Conservation (phyloP, 2,797 vertebrate species). For the Poeciliopsis infans region DNA sequence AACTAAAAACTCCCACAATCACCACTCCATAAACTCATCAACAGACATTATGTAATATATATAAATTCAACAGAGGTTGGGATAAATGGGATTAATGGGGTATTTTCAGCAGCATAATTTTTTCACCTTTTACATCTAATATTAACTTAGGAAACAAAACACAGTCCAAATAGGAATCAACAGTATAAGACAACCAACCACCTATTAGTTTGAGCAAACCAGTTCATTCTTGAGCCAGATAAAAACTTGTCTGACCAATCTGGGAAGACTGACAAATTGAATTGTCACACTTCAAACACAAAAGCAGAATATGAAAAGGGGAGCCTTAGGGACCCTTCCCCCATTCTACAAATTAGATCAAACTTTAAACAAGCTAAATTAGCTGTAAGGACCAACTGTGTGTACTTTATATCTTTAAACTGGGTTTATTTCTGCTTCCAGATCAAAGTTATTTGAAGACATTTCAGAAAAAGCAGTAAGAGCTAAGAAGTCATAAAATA, state of each 20-base stretch:
- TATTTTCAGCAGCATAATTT: neutral
- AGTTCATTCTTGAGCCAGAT: slow-evolving; percentile 46
- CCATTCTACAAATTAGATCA: slow-evolving; percentile 29
- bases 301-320: slow-evolving; percentile 53
- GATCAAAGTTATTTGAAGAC: neutral
- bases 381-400: slow-evolving; percentile 15
- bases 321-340: slow-evolving; percentile 28
- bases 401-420: no score
- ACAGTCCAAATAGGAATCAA: neutral
- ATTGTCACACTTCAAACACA: slow-evolving; percentile 65
- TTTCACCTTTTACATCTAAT: neutral
- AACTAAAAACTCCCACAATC: neutral
- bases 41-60: neutral
- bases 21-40: neutral
- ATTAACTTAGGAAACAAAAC: neutral
- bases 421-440: no score
- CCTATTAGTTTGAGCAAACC: slow-evolving; percentile 23
- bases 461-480: neutral
- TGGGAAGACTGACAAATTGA: slow-evolving; percentile 44
- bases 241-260: slow-evolving; percentile 46
- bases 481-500: neutral
- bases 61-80: neutral
- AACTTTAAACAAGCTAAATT: slow-evolving; percentile 47
- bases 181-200: slow-evolving; percentile 23
- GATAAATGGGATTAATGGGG: neutral